These are phyloP conservation scores for Trilocha varians DNA, from an alignment of 2,888 invertebrate genomes.

Conservation along the genomic window DNA sequence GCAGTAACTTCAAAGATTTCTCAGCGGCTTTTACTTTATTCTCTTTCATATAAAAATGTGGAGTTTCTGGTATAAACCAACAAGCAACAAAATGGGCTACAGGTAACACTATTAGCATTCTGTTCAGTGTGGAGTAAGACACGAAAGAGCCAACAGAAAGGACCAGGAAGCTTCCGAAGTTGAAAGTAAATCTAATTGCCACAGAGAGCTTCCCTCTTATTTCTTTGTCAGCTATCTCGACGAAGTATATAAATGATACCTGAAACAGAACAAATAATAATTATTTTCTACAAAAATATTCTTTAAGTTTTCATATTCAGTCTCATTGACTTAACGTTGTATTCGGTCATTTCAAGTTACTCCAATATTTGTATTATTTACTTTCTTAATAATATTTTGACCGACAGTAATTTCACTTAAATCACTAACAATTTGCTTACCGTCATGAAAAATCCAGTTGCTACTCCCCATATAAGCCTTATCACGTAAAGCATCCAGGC, in stretches of 20 bases:
- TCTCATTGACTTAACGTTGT: too few relatives aligned
- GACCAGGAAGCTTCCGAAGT: slow-evolving; percentile 49
- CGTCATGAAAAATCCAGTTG: slow-evolving; percentile 54
- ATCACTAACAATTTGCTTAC: slow-evolving; percentile 27
- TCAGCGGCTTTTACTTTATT: slow-evolving; percentile 56
- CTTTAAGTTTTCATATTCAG: background rate
- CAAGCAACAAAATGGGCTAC: slow-evolving; percentile 57
- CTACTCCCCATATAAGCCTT: slow-evolving; percentile 61
- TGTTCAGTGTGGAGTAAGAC: slow-evolving; percentile 45
- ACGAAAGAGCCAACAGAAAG: slow-evolving; percentile 51
- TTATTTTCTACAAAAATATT: background rate
- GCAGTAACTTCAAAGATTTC: slow-evolving; percentile 43
- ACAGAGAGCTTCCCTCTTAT: slow-evolving; percentile 46
- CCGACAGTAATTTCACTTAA: background rate
- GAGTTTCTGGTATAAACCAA: slow-evolving; percentile 74
- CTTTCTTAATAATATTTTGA: too few relatives aligned
- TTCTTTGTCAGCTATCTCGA: slow-evolving; percentile 58
- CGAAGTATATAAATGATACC: slow-evolving; percentile 52
- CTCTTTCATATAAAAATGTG: slow-evolving; percentile 70
- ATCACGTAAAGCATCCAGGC: slow-evolving; percentile 59
- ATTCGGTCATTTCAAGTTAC: too few relatives aligned
- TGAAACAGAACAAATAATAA: slow-evolving; percentile 36
- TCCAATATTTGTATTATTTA: too few relatives aligned
- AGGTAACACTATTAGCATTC: slow-evolving; percentile 52
- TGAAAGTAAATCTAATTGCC: slow-evolving; percentile 38